Percentiles rank a stretch among this genome's conserved stretches.
phyloP scores from a whole-genome alignment of 2,113 vertebrate genomes.

The Phalacrocorax aristotelis region DNA sequence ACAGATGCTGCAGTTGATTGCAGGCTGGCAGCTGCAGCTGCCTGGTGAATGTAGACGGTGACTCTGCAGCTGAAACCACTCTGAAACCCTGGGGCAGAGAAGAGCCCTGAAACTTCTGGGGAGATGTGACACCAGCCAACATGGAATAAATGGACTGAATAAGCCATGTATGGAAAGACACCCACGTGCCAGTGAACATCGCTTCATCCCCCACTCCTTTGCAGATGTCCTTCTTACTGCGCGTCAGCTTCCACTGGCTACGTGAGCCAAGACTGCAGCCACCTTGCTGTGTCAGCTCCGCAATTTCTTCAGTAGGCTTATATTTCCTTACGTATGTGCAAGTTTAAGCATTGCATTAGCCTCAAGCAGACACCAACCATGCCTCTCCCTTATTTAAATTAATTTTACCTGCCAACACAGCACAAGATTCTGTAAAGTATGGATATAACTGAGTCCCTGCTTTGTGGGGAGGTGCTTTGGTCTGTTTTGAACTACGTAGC shows the following conservation, averaged over 20 bases:
- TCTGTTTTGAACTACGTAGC: not conserved
- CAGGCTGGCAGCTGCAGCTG: not conserved
- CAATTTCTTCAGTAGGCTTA: not conserved
- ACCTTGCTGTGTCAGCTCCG: not conserved
- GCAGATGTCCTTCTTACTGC: not conserved
- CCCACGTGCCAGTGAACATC: not conserved
- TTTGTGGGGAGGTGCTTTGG: not conserved
- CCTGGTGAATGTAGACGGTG: not conserved
- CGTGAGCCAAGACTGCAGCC: not conserved
- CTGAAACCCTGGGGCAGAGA: not conserved
- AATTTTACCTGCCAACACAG: not conserved
- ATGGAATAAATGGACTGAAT: not conserved
- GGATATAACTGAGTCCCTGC: not conserved
- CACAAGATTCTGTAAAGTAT: not conserved
- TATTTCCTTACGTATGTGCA: not conserved
- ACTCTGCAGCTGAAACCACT: not conserved
- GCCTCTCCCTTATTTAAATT: not conserved
- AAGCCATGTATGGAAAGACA: not conserved
- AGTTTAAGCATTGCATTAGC: not conserved
- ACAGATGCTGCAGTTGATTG: not conserved
- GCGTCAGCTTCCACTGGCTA: not conserved
- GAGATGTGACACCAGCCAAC: not conserved
- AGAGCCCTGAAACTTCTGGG: not conserved
- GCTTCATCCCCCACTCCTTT: not conserved
- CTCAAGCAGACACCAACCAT: not conserved